Evolutionary conservation across 2,888 invertebrate species (phyloP).

Genomic region (Xylocampa areola): DNA sequence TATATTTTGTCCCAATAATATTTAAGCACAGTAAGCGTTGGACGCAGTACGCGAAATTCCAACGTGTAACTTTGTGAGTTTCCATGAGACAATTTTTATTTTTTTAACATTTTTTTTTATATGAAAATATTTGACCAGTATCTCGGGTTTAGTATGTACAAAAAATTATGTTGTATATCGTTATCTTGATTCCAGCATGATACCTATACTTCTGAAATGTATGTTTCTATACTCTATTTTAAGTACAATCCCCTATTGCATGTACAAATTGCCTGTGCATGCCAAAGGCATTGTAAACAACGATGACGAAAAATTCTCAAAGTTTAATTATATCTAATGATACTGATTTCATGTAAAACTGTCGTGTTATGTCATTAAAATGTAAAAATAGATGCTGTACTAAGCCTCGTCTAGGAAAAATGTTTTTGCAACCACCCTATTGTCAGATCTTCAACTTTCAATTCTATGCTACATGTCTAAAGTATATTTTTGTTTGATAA

Average conservation of each 20-base stretch:
- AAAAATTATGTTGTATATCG: too few species aligned
- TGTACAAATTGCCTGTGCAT: conserved; percentile 35
- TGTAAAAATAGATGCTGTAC: conserved; percentile 56
- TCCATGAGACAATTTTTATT: too few species aligned
- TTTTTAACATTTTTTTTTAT: too few species aligned
- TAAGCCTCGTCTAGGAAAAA: conserved; percentile 57
- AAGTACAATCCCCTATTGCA: conserved; percentile 30
- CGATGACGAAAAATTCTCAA: conserved; percentile 42
- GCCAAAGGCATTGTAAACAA: conserved; percentile 35
- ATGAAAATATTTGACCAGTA: too few species aligned
- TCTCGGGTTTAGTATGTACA: too few species aligned
- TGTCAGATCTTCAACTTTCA: conserved; percentile 36
- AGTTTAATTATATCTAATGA: conserved; percentile 56
- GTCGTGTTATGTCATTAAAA: conserved; percentile 62
- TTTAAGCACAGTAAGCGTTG: too few species aligned
- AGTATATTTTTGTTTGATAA: conserved; percentile 48
- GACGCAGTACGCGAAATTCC: too few species aligned
- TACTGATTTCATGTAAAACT: conserved; percentile 60
- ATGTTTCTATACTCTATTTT: background rate
- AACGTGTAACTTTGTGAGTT: too few species aligned
- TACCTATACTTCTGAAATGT: background rate
- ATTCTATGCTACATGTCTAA: conserved; percentile 33
- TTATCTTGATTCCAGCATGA: too few species aligned
- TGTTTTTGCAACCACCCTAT: conserved; percentile 62
- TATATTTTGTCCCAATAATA: too few species aligned